Base-by-base conservation (phyloP, 2,797 vertebrate species). In the Acanthurus leucopareius region DNA sequence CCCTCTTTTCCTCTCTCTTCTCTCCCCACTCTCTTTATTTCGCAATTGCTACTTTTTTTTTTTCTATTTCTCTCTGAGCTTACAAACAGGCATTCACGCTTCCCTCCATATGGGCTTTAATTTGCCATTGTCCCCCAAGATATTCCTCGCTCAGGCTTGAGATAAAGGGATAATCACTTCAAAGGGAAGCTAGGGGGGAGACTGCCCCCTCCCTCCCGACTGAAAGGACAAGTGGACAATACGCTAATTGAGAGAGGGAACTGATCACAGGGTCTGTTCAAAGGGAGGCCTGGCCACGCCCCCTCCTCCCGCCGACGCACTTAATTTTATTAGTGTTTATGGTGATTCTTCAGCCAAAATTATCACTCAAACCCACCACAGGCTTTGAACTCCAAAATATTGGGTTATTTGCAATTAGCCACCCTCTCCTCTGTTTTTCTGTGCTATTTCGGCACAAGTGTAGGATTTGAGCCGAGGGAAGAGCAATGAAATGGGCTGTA, bases 141-240 rank as follows among this genome's bases (percentile, higher is more conserved):
- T 95, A 97, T 97, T 97, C 97, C 97, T 97, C 93, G 94, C 96
- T 96, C 96, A 96, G 95, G 96, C 95, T 97, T 95, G 96, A 97
- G 97, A 99, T 99, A 97, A 99, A 98, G 97, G 97, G 97, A 97
- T 98, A 97, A 98, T 96, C 87, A 97, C 98, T 98, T 99, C 97
- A 99, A 98, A 99, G 97, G 91, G 88, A 80, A 97, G 97, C 96
- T 94, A 91, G 95, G 95, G 96, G 96, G 96, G 96, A 95, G 86
- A 56, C 79, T 86, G 89, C 86, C 90, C 91, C 91, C 90, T 88
- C 92, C 90, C 90, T 90, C 96, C 93, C 90, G 95, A 97, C 97
- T 96, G 96, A 93, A 96, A 96, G 96, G 88, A 95, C 89, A 90
- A 93, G 95, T 96, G 95, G 96, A 97, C 97, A 97, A 96, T 96